Evolutionary conservation across 2,797 vertebrate genomes (phyloP).

Genomic region (Onychomys arenicola): DNA sequence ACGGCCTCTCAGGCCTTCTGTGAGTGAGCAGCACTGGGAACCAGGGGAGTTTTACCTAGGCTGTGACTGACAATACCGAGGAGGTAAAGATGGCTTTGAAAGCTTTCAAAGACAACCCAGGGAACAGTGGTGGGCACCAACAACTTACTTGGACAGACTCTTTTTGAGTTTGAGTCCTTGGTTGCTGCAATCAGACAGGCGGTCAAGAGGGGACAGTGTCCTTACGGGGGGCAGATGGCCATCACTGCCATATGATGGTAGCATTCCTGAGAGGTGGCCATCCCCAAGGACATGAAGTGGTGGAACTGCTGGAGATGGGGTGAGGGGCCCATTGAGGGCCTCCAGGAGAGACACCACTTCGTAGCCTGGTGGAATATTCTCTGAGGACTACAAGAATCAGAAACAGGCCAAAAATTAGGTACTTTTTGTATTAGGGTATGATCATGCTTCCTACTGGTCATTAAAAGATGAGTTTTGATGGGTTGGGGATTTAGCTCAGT

Average conservation of each 20-base stretch:
- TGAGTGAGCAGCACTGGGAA: background rate
- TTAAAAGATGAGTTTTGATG: background rate
- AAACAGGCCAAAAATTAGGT: slow-evolving; percentile 37
- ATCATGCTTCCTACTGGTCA: background rate
- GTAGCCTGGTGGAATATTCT: slow-evolving; percentile 96
- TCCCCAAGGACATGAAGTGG: slow-evolving; percentile 90
- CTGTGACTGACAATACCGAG: too few relatives aligned
- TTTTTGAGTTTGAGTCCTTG: slow-evolving; percentile 94
- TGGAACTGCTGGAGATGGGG: slow-evolving; percentile 89
- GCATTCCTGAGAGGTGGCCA: slow-evolving; percentile 89
- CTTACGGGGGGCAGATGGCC: slow-evolving; percentile 90
- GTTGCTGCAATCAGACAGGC: slow-evolving; percentile 88
- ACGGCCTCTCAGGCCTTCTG: background rate
- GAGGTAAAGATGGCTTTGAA: background rate
- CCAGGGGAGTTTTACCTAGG: background rate
- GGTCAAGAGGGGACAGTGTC: slow-evolving; percentile 93
- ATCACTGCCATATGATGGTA: slow-evolving; percentile 92
- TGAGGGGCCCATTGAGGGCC: slow-evolving; percentile 96
- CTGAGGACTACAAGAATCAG: slow-evolving; percentile 91
- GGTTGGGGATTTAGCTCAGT: too few relatives aligned
- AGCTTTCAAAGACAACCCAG: too few relatives aligned
- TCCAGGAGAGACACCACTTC: slow-evolving; percentile 98
- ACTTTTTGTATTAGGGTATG: background rate
- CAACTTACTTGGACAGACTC: slow-evolving; percentile 94
- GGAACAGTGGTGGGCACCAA: rapidly evolving